A percentile compares a stretch with the other conserved stretches of the same genome.
Conservation (phyloP, 1,140 invertebrate species). For the Ridgeia piscesae region DNA sequence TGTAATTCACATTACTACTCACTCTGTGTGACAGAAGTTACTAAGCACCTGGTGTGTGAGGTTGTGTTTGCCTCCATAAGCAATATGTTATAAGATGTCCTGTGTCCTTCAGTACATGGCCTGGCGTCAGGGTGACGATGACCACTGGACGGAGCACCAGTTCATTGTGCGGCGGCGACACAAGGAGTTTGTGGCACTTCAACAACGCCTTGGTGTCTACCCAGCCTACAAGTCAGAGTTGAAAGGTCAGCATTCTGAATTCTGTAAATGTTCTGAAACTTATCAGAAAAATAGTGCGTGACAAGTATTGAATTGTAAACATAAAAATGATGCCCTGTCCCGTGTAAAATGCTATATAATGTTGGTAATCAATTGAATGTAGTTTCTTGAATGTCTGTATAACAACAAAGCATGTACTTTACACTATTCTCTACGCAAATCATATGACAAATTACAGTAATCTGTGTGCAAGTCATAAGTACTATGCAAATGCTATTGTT, state of each 20-base stretch:
- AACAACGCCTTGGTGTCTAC: conserved; percentile 57
- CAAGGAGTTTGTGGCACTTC: conserved; percentile 60
- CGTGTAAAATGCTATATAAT: background rate
- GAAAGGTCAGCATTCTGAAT: conserved; percentile 43
- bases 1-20: too few relatives aligned
- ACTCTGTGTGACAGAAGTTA: too few relatives aligned
- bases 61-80: too few relatives aligned
- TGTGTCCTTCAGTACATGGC: background rate
- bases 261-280: background rate
- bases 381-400: too few relatives aligned
- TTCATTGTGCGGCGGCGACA: conserved; percentile 54
- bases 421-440: too few relatives aligned
- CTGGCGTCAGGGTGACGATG: background rate
- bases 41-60: too few relatives aligned
- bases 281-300: background rate
- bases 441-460: too few relatives aligned
- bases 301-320: too few relatives aligned
- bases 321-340: background rate
- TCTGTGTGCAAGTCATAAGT: too few relatives aligned
- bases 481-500: too few relatives aligned
- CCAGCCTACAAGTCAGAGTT: conserved; percentile 47
- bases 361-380: too few relatives aligned
- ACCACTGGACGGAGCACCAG: background rate
- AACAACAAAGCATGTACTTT: too few relatives aligned
- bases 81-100: background rate